phyloP scores from a whole-genome alignment of 2,797 vertebrate species.

The Tapera naevia region DNA sequence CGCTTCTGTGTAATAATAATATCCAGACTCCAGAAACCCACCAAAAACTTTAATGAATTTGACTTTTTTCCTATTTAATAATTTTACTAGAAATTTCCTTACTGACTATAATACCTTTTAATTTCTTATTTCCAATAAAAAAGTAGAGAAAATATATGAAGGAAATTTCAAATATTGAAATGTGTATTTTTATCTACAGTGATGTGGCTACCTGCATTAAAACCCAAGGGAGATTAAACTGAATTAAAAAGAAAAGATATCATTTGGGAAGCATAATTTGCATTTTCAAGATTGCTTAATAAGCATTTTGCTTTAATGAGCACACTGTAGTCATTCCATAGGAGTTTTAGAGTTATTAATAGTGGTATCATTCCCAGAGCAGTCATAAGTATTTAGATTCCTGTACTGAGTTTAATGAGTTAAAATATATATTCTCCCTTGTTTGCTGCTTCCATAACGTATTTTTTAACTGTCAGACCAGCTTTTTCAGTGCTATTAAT shows the following conservation, averaged over 20 bases:
- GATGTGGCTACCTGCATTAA: background rate
- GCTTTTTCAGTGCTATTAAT: slow-evolving; percentile 3
- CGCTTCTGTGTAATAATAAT: background rate
- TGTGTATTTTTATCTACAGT: background rate
- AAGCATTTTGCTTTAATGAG: slow-evolving; percentile 31
- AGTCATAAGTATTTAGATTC: background rate
- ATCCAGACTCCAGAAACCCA: background rate
- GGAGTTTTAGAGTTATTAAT: background rate
- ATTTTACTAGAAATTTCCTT: background rate
- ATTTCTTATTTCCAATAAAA: background rate
- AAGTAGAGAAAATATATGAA: background rate
- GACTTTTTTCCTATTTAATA: background rate
- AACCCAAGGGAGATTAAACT: background rate
- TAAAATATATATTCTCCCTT: background rate
- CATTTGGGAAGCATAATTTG: background rate
- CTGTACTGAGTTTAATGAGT: background rate
- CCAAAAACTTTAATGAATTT: background rate
- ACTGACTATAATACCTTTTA: background rate
- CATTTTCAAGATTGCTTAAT: slow-evolving; percentile 15
- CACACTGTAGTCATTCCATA: background rate
- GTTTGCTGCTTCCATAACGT: background rate
- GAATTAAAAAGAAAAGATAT: background rate
- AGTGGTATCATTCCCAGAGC: background rate
- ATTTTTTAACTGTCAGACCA: background rate
- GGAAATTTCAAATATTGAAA: background rate